Conservation (phyloP, 1,140 invertebrate genomes). For the Lordiphosa stackelbergi region DNA sequence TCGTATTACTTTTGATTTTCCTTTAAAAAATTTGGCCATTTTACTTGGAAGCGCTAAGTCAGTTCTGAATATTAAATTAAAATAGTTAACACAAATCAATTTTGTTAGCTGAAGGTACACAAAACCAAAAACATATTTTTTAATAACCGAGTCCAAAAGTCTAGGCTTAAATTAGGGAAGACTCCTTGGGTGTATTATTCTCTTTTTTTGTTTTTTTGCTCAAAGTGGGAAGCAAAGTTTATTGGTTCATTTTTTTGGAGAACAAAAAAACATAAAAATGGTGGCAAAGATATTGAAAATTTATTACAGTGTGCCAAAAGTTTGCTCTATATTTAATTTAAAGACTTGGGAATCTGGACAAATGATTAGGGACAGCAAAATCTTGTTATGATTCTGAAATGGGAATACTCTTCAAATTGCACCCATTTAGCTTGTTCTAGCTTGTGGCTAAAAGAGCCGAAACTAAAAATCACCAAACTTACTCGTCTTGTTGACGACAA, state of each 20-base stretch:
- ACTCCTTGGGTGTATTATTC: slow-evolving; percentile 59
- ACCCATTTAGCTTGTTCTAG: too few relatives aligned
- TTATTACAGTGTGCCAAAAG: too few relatives aligned
- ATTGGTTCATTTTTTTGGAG: slow-evolving; percentile 23
- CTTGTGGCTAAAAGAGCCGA: too few relatives aligned
- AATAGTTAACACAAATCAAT: slow-evolving; percentile 37
- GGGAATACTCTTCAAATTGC: too few relatives aligned
- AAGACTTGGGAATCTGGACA: too few relatives aligned
- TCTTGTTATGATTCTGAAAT: too few relatives aligned
- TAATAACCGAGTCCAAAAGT: background rate
- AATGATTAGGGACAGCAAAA: too few relatives aligned
- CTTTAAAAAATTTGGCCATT: slow-evolving; percentile 76
- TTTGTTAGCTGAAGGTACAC: background rate
- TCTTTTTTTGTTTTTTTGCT: slow-evolving; percentile 9
- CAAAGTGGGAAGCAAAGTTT: slow-evolving; percentile 51
- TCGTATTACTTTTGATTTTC: slow-evolving; percentile 49
- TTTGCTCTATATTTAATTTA: too few relatives aligned
- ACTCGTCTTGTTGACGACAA: too few relatives aligned
- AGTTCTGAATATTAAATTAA: slow-evolving; percentile 57
- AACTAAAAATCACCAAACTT: too few relatives aligned
- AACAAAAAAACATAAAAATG: slow-evolving; percentile 39
- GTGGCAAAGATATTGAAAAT: slow-evolving; percentile 28
- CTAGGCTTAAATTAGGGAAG: slow-evolving; percentile 66
- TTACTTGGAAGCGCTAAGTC: slow-evolving; percentile 74
- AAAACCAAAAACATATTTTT: background rate